Base-by-base conservation (phyloP, 2,113 vertebrate species). In the Bubo scandiacus region DNA sequence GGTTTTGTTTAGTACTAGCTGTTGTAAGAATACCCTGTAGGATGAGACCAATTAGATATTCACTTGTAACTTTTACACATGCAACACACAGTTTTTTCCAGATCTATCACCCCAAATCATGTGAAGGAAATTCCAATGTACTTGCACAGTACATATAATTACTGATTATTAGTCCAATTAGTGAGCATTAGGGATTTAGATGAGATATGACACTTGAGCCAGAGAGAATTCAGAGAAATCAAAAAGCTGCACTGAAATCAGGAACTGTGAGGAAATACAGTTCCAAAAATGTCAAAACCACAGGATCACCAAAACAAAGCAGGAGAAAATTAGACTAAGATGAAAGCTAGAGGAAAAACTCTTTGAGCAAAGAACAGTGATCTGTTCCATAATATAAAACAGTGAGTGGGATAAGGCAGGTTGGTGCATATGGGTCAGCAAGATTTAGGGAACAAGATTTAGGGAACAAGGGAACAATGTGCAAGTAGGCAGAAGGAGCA, bases 1-100 rank as follows among this genome's bases (percentile, higher is more conserved):
- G 1, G 5, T 92, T 91, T 94, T 94, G 86, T 94, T 96, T 93
- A 93, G 67, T 40, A 66, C 42, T 71, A 94, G 57, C 42, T 93
- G 26, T 92, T 83, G 55, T 81, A 86, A 84, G 86, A 72, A 81
- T 92, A 67, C 61, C 65, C 93, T 90, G 88, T 90, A 88, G 67
- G 75, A 93, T 63, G 79, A 96, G 80, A 68, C 20, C 81, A 78
- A 86, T 88, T 80, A 87, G 38, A 57, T 89, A 94, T 66, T 94
- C 68, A 68, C 30, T 90, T 62, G 54, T 73, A 88, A 81, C 75
- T 95, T 94, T 79, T 82, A 93, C 45, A 80, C n/a, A 34, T 47
- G 29, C 51, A 90, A 51, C 20, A 71, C 5, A 54, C 6, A 21
- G 21, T 1, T 26, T 92, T 82, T 83, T 61, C 21, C 55, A 90